Percentiles rank a stretch among this genome's conserved stretches.
These are phyloP conservation scores for Portevinia maculata DNA, from an alignment of 2,888 invertebrate species.

Conservation along the genomic window DNA sequence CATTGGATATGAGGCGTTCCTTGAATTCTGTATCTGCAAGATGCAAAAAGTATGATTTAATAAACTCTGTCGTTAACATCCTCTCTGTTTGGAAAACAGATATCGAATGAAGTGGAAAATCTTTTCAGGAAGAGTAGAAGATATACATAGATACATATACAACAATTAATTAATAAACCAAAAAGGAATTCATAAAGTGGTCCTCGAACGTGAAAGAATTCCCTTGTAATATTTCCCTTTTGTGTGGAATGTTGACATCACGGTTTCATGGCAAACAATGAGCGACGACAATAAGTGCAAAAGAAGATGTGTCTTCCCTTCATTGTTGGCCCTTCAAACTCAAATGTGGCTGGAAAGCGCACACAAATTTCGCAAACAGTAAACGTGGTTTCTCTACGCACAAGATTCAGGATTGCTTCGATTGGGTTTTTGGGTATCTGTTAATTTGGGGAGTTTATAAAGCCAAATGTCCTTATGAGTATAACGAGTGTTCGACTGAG, in stretches of 20 bases:
- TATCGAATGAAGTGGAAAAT: conserved; percentile 41
- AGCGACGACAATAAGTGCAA: conserved; percentile 27
- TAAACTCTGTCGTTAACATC: conserved; percentile 60
- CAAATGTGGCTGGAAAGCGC: conserved; percentile 12
- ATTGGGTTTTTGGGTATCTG: neutral
- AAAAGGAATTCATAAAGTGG: conserved; percentile 43
- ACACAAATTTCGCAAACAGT: conserved; percentile 25
- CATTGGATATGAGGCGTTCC: conserved; percentile 90
- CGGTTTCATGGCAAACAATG: conserved; percentile 32
- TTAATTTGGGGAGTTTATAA: neutral
- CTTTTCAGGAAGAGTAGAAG: conserved; percentile 24
- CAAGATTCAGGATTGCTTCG: conserved; percentile 7
- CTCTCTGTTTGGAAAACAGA: conserved; percentile 12
- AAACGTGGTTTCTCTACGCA: conserved; percentile 15
- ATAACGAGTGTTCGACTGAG: neutral
- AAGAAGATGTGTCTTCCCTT: neutral
- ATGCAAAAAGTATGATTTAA: conserved; percentile 64
- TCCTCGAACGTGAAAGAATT: conserved; percentile 63
- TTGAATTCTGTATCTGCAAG: conserved; percentile 85
- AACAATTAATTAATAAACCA: conserved; percentile 59
- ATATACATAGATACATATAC: neutral
- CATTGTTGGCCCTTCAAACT: neutral
- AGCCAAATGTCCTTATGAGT: conserved; percentile 18
- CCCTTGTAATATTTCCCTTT: conserved; percentile 36
- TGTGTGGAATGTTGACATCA: conserved; percentile 52